phyloP scores from a whole-genome alignment of 1,140 invertebrate genomes.

The Nymphalis io region DNA sequence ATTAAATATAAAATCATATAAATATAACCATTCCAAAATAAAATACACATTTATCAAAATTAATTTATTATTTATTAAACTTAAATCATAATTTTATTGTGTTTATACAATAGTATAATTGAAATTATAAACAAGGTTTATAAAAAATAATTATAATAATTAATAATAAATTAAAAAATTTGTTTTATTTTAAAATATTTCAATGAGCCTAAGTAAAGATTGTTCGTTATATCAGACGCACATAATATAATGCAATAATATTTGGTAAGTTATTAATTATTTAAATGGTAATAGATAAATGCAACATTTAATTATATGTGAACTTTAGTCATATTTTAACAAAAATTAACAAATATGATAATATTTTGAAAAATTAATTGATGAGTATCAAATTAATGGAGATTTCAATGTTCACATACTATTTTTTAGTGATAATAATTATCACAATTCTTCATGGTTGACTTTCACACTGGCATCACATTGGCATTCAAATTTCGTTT shows the following conservation, averaged over 20 bases:
- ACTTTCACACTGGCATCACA: conserved; percentile 39
- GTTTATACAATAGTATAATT: background rate
- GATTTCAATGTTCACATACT: background rate
- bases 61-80: conserved; percentile 11
- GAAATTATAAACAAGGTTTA: background rate
- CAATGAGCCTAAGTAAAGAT: too few species aligned
- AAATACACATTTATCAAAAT: conserved; percentile 1
- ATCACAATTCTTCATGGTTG: conserved; percentile 57
- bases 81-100: background rate
- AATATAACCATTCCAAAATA: conserved; percentile 6
- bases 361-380: background rate
- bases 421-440: too few species aligned
- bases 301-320: too few species aligned
- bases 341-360: too few species aligned
- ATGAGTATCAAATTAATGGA: background rate
- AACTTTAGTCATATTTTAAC: too few species aligned
- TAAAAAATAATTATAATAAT: background rate
- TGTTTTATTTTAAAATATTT: too few species aligned
- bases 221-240: too few species aligned
- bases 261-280: too few species aligned
- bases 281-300: too few species aligned
- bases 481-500: conserved; percentile 81
- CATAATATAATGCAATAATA: too few species aligned
- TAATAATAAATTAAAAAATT: background rate
- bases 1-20: conserved; percentile 1